Percentiles rank a stretch among this genome's conserved stretches.
phyloP scores from a whole-genome alignment of 2,113 vertebrate genomes.

The Pitta sordida region DNA sequence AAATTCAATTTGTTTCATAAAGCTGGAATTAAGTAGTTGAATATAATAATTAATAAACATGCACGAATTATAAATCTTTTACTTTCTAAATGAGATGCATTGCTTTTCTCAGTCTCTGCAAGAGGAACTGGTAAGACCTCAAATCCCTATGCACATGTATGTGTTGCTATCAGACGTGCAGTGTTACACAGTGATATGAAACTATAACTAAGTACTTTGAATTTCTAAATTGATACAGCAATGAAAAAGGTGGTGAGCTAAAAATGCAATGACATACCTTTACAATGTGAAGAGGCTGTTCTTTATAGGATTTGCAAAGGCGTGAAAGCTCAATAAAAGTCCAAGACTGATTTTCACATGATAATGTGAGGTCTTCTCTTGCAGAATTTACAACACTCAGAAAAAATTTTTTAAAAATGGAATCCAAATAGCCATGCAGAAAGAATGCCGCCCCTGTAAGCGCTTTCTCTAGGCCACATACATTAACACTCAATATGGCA shows the following conservation, averaged over 20 bases:
- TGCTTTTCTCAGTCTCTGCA: not conserved
- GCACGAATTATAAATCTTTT: not conserved
- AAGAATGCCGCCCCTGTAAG: accelerated
- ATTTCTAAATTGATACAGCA: not conserved
- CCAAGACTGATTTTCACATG: not conserved
- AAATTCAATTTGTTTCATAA: conserved; percentile 26
- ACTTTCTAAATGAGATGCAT: not conserved
- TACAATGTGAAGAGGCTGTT: not conserved
- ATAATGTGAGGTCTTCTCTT: not conserved
- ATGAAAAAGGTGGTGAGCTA: not conserved
- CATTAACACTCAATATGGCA: not conserved
- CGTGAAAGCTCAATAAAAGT: not conserved
- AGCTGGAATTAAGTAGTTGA: not conserved
- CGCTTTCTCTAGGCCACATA: not conserved
- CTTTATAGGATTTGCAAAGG: not conserved
- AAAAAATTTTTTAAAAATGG: not conserved
- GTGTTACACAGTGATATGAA: not conserved
- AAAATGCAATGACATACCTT: not conserved
- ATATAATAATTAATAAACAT: conserved; percentile 8
- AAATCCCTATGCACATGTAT: not conserved
- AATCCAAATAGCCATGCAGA: not conserved
- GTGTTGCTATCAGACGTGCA: not conserved
- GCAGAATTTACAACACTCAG: not conserved
- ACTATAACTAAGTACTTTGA: not conserved
- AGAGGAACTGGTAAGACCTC: not conserved